Evolutionary conservation across 1,140 invertebrate species (phyloP), one percentile per base, ranked within the genome.

Genomic region (Cyclargus thomasi): DNA sequence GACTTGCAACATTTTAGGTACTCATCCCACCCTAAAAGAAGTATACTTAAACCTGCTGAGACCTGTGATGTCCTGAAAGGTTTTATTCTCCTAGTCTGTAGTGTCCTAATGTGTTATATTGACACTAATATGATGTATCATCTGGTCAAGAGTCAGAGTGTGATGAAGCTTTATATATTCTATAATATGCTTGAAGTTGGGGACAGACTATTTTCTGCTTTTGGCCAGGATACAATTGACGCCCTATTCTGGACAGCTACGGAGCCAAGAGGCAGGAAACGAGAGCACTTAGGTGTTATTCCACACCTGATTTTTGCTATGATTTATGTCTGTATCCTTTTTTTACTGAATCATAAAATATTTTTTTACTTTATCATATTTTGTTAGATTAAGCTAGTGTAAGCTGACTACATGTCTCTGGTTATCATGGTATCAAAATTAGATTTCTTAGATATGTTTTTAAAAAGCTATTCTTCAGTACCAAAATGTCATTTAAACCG

Each of bases 181-280:
- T 99, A 98, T 86, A 99, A 99, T 91, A 99, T 99, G 97, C 91
- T 99, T 63, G 99, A 99, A 92, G 98, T 99, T 53, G 97, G 96
- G 18, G 98, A 99, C 91, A 92, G 97, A 73, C 91, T 99, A 62
- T 97, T 99, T 81, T 99, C 97, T 67, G 97, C 97, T 22, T 99
- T 99, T 93, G 98, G 98, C 2, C 99, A 99, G 92, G 99, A 99
- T 83, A 97, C 97, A 20, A 95, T 99, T 66, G 99, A 99, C 93
- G 96, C 98, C 21, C 90, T 99, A 16, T 97, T 99, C 78, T 99
- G 98, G 97, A 99, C 98, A 36, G 98, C 98, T 0, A 99, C 97
- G 14, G 98, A 99, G 86, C 97, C 97, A 11, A 92, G 94, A 78
- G 94, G 95, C 39, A 93, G 95, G 74, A 95, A 95, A 81, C 91